Percentiles rank a stretch among this genome's conserved stretches.
Conservation (phyloP, 23 tunicate species). For the Halocynthia roretzi region DNA sequence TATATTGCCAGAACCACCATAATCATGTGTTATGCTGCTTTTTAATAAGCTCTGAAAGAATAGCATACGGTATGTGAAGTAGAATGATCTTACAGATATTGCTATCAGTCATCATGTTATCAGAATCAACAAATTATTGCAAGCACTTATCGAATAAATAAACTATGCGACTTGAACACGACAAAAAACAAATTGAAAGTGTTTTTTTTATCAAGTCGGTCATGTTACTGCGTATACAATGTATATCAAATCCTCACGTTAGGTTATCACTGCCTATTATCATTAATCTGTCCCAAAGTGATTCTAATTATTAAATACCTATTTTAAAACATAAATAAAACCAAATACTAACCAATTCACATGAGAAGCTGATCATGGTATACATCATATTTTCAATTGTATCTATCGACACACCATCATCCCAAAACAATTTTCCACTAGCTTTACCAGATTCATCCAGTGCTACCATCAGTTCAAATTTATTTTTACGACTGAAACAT, state of each 20-base stretch:
- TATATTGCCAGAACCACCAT: neutral
- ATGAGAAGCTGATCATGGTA: conserved; percentile 31
- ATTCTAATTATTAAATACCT: neutral
- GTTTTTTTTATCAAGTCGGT: too few species aligned
- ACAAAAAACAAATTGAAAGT: too few species aligned
- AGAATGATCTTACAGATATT: neutral
- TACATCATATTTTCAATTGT: conserved; percentile 42
- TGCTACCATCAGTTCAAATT: conserved; percentile 61
- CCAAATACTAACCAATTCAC: conserved; percentile 33
- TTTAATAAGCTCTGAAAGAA: neutral
- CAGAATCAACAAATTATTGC: too few species aligned
- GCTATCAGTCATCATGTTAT: too few species aligned
- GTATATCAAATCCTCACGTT: neutral
- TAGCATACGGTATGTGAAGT: neutral
- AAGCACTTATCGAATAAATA: neutral
- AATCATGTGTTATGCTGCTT: conserved; percentile 8
- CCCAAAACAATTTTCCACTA: conserved; percentile 79
- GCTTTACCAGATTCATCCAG: conserved; percentile 31
- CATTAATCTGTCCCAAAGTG: neutral
- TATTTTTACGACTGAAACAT: conserved; percentile 35
- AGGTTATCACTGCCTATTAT: neutral
- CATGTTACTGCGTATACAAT: too few species aligned
- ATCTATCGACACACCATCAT: conserved; percentile 74
- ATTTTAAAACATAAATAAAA: neutral
- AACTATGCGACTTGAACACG: too few species aligned